Evolutionary conservation across 2,797 vertebrate species (phyloP).

Genomic region (Spondyliosoma cantharus): DNA sequence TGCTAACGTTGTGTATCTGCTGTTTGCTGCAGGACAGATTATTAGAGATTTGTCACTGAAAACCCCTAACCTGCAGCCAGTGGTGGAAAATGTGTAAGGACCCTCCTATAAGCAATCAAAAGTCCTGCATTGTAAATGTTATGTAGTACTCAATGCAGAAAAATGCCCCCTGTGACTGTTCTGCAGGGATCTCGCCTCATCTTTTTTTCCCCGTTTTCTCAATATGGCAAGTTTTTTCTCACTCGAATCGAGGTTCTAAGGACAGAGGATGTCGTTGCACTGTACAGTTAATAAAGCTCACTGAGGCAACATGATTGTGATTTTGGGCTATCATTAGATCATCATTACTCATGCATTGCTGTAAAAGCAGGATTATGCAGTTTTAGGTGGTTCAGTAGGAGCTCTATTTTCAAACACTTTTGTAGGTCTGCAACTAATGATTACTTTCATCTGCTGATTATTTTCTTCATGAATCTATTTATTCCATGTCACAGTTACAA

Average conservation of each 20-base stretch:
- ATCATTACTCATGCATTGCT: not conserved
- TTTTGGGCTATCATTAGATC: too few relatives aligned
- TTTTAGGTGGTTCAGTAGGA: not conserved
- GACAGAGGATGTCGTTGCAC: too few relatives aligned
- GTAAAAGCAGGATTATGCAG: not conserved
- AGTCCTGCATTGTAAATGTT: not conserved
- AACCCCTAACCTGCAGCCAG: not conserved
- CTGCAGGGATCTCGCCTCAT: too few relatives aligned
- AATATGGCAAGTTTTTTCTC: too few relatives aligned
- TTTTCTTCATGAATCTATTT: not conserved
- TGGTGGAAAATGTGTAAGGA: not conserved
- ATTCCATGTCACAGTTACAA: not conserved
- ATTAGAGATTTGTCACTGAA: conserved; percentile 1
- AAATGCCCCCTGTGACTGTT: too few relatives aligned
- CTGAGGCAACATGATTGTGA: too few relatives aligned
- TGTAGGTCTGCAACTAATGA: too few relatives aligned
- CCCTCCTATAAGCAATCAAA: not conserved
- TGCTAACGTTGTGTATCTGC: not conserved
- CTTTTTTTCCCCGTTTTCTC: too few relatives aligned
- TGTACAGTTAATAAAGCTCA: too few relatives aligned
- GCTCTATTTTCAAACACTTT: too few relatives aligned
- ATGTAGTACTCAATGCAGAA: too few relatives aligned
- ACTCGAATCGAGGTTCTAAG: too few relatives aligned
- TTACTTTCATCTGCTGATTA: not conserved
- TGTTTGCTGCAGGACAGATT: not conserved